Evolutionary conservation across 1,140 invertebrate species (phyloP).

Genomic region (Dendroctonus ponderosae): DNA sequence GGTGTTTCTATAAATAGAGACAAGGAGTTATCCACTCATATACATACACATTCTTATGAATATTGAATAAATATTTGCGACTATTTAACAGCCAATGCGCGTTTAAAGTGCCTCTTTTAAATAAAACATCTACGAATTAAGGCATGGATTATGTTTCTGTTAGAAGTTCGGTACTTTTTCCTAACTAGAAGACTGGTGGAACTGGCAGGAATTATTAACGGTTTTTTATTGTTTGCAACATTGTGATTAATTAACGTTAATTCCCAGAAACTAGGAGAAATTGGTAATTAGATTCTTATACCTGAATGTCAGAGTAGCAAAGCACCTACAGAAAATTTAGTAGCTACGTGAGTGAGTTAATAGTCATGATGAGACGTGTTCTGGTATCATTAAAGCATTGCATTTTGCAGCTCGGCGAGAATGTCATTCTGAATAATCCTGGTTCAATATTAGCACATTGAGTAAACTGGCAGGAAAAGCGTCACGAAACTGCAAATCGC

Average conservation of each 20-base stretch:
- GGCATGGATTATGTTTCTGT: neutral
- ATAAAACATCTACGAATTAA: constrained; percentile 1
- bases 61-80: constrained; percentile 30
- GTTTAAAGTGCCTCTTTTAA: constrained; percentile 14
- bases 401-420: too few species aligned
- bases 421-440: too few species aligned
- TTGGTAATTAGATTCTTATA: too few species aligned
- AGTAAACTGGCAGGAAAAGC: too few species aligned
- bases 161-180: neutral
- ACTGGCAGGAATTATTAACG: neutral
- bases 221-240: neutral
- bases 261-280: neutral
- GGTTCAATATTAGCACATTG: too few species aligned
- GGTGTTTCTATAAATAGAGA: constrained; percentile 32
- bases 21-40: constrained; percentile 28
- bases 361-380: too few species aligned
- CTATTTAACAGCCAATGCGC: constrained; percentile 15
- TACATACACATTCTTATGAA: constrained; percentile 31
- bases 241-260: neutral
- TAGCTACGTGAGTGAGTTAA: too few species aligned
- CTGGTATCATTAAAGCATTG: too few species aligned
- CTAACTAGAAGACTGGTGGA: neutral
- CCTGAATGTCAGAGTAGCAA: too few species aligned
- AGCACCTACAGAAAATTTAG: too few species aligned
- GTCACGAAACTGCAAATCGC: neutral